Percentiles rank a stretch among this genome's conserved stretches.
Evolutionary conservation across 1,140 invertebrate genomes (phyloP).

Genomic region (Eueides isabella): DNA sequence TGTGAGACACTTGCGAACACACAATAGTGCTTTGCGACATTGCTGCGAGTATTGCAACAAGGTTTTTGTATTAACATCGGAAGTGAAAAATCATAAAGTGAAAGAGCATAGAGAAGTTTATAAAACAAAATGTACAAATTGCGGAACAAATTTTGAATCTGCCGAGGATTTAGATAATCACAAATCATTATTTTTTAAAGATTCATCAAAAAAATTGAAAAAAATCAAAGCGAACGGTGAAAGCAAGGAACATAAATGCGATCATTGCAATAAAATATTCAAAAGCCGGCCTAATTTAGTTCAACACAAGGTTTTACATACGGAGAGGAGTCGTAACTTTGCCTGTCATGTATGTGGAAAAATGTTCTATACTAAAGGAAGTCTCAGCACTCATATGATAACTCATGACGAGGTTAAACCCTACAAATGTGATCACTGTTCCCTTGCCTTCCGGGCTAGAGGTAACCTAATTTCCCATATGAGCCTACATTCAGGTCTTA

Average conservation of each 20-base stretch:
- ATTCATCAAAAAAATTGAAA: slow-evolving; percentile 35
- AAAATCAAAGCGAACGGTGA: slow-evolving; percentile 32
- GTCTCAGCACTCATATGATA: slow-evolving; percentile 65
- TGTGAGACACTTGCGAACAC: slow-evolving; percentile 60
- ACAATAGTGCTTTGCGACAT: slow-evolving; percentile 59
- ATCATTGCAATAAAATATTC: slow-evolving; percentile 67
- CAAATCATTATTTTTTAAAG: slow-evolving; percentile 52
- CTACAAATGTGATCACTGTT: slow-evolving; percentile 70
- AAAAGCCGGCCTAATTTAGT: slow-evolving; percentile 67
- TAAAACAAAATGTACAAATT: slow-evolving; percentile 59
- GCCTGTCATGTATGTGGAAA: slow-evolving; percentile 74
- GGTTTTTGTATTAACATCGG: slow-evolving; percentile 47
- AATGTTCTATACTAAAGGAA: slow-evolving; percentile 78
- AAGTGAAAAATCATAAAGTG: slow-evolving; percentile 60
- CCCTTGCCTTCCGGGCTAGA: slow-evolving; percentile 63
- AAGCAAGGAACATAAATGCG: slow-evolving; percentile 63
- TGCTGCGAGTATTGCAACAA: slow-evolving; percentile 73
- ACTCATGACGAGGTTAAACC: slow-evolving; percentile 70
- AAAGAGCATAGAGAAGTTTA: slow-evolving; percentile 50
- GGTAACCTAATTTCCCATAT: slow-evolving; percentile 82
- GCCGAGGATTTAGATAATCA: slow-evolving; percentile 64
- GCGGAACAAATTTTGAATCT: slow-evolving; percentile 60
- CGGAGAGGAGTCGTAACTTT: slow-evolving; percentile 65
- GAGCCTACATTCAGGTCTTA: slow-evolving; percentile 86
- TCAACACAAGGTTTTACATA: slow-evolving; percentile 68